Percentiles rank a stretch among this genome's conserved stretches.
Conservation (phyloP, 2,113 vertebrate species). For the Vidua chalybeata region DNA sequence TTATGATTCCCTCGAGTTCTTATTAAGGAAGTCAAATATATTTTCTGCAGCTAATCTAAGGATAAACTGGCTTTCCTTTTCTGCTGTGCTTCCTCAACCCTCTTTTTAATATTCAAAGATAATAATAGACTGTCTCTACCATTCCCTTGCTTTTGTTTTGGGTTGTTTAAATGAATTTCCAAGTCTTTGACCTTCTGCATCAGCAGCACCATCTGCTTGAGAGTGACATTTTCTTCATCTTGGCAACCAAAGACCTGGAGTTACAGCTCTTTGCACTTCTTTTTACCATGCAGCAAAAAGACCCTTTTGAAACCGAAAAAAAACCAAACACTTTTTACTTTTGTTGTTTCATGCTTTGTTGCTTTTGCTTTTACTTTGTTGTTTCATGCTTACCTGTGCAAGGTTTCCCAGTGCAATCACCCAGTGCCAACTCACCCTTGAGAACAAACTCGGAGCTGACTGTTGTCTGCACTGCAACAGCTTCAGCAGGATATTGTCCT, state of each 20-base stretch:
- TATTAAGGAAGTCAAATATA: background rate
- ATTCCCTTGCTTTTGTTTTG: background rate
- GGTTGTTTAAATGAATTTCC: slow-evolving; percentile 8
- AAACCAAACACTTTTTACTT: background rate
- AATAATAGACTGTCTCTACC: background rate
- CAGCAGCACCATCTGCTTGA: slow-evolving; percentile 30
- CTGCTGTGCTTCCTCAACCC: background rate
- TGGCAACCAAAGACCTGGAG: slow-evolving; percentile 10
- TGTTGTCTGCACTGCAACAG: background rate
- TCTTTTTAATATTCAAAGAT: background rate
- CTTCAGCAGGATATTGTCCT: background rate
- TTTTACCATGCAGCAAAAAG: background rate
- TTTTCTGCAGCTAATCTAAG: background rate
- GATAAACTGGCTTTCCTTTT: background rate
- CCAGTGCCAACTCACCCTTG: background rate
- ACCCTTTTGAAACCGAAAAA: background rate
- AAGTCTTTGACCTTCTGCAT: slow-evolving; percentile 35
- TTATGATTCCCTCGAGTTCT: background rate
- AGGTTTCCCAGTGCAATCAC: background rate
- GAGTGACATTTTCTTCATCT: slow-evolving; percentile 49
- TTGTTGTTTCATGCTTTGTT: background rate
- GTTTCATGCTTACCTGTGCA: background rate
- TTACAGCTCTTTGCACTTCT: background rate
- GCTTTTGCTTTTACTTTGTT: background rate
- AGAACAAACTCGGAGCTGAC: background rate